These are phyloP conservation scores for Acrocephalus kingi DNA, from an alignment of 2,113 vertebrate genomes.

Conservation along the genomic window DNA sequence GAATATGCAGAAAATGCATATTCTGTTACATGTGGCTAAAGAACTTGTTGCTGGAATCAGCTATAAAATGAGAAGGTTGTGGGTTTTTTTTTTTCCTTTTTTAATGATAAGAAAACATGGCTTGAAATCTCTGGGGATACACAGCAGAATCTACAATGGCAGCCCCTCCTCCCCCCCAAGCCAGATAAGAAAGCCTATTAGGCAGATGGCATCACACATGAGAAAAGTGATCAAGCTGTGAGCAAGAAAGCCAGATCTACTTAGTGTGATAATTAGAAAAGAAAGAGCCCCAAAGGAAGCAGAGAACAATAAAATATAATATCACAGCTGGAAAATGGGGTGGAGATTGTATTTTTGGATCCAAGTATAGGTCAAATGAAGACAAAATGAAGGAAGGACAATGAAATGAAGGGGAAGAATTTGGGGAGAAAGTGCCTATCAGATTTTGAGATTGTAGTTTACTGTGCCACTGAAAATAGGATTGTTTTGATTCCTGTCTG, in stretches of 20 bases:
- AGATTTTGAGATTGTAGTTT: not conserved
- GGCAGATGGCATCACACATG: constrained; percentile 64
- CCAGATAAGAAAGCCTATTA: constrained; percentile 68
- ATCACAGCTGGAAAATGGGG: constrained; percentile 26
- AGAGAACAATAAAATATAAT: constrained; percentile 23
- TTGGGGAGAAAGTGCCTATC: not conserved
- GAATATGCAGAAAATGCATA: not conserved
- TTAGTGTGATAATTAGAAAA: constrained; percentile 67
- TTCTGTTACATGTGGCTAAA: constrained; percentile 15
- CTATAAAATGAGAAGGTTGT: constrained; percentile 33
- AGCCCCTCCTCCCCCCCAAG: not conserved
- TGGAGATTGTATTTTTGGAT: not conserved
- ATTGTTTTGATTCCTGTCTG: not conserved
- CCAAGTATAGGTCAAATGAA: not conserved
- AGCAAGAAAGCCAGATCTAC: constrained; percentile 52
- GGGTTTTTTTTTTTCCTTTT: not conserved
- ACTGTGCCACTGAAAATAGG: not conserved
- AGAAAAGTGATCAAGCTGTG: constrained; percentile 62
- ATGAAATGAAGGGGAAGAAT: not conserved
- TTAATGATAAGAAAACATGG: constrained; percentile 46
- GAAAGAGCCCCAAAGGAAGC: constrained; percentile 40
- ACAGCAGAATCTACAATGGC: constrained; percentile 40
- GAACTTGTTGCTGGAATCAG: constrained; percentile 65
- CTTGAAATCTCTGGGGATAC: constrained; percentile 43
- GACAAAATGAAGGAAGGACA: not conserved